A percentile compares a stretch with the other conserved stretches of the same genome.
Conservation (phyloP, 2,888 invertebrate genomes). For the Drosophila pegasa region DNA sequence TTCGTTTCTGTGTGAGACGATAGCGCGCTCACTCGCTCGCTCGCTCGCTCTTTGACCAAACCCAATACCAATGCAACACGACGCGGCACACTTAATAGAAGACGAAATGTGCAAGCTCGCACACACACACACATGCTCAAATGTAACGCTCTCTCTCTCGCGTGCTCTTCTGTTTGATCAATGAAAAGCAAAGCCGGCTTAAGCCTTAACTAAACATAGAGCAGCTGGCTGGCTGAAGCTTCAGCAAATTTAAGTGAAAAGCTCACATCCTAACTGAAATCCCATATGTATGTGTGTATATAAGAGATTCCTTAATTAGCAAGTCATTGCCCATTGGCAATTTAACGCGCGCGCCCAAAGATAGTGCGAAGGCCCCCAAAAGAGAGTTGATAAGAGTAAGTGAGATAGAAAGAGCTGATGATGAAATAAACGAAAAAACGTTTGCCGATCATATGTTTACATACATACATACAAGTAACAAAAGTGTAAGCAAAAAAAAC, state of each 20-base stretch:
- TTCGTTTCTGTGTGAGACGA: constrained; percentile 59
- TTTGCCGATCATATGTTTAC: constrained; percentile 12
- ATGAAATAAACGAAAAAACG: constrained; percentile 6
- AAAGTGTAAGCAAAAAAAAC: background rate
- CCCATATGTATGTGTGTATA: background rate
- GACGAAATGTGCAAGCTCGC: background rate
- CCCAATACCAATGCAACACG: constrained; percentile 2
- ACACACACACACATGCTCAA: background rate
- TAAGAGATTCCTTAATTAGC: constrained; percentile 14
- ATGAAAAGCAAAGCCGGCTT: constrained; percentile 26
- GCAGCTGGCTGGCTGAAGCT: background rate
- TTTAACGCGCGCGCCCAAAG: constrained; percentile 28
- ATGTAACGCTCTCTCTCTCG: background rate
- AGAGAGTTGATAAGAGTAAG: constrained; percentile 25
- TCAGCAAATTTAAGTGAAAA: background rate
- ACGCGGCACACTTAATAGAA: constrained; percentile 11
- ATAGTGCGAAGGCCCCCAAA: constrained; percentile 22
- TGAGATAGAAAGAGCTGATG: constrained; percentile 1
- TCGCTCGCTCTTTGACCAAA: background rate
- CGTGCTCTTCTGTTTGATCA: constrained; percentile 33
- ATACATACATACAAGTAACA: background rate
- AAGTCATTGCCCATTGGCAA: constrained; percentile 43
- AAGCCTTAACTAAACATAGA: background rate
- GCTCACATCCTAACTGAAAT: background rate
- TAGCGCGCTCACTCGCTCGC: background rate